phyloP scores from a whole-genome alignment of 2,797 vertebrate genomes.

The Thalassophryne amazonica region DNA sequence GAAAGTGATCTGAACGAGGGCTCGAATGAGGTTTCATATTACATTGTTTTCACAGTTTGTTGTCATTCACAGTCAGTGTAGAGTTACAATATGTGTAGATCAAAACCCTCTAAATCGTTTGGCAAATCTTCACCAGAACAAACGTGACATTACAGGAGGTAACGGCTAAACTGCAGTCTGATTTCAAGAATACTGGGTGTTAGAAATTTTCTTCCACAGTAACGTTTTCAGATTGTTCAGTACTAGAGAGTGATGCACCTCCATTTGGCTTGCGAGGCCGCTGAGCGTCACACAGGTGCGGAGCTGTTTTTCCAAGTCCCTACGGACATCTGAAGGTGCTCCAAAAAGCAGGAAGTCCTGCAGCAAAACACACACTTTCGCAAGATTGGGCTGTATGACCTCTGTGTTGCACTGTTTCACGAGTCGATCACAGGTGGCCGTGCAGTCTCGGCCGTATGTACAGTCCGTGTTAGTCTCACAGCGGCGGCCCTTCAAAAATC shows the following conservation, averaged over 20 bases:
- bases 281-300: conserved; percentile 93
- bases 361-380: conserved; percentile 89
- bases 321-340: conserved; percentile 81
- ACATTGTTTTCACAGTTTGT: conserved; percentile 54
- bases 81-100: conserved; percentile 20
- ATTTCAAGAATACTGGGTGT: conserved; percentile 91
- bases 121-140: conserved; percentile 8
- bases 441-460: conserved; percentile 89
- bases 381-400: conserved; percentile 92
- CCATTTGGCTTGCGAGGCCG: conserved; percentile 93
- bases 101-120: conserved; percentile 10
- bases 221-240: conserved; percentile 96
- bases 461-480: conserved; percentile 92
- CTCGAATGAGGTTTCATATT: conserved; percentile 12
- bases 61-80: conserved; percentile 40
- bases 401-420: conserved; percentile 92
- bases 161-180: neutral
- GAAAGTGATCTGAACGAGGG: conserved; percentile 5
- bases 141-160: neutral
- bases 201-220: conserved; percentile 95
- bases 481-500: conserved; percentile 85
- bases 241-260: conserved; percentile 93
- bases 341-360: conserved; percentile 90
- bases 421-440: conserved; percentile 89
- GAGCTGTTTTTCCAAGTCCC: conserved; percentile 90